These are phyloP conservation scores for Eptesicus fuscus DNA, from an alignment of 2,113 vertebrate genomes.

Conservation along the genomic window DNA sequence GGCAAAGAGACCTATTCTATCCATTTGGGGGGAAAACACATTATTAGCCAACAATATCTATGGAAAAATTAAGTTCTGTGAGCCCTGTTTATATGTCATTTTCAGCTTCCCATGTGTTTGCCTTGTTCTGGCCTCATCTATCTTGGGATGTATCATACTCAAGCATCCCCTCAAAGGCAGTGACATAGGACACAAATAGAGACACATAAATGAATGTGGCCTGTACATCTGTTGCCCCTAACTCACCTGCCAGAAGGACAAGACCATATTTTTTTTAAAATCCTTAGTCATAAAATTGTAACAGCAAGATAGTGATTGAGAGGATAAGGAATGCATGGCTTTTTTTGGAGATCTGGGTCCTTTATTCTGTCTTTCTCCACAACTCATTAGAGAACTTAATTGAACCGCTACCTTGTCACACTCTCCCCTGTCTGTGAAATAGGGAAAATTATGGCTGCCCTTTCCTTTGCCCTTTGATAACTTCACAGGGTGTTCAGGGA, in stretches of 20 bases:
- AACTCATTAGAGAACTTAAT: conserved; percentile 55
- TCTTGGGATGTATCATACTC: not conserved
- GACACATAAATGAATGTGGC: not conserved
- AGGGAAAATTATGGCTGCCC: conserved; percentile 58
- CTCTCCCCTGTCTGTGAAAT: conserved; percentile 36
- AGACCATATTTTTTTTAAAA: not conserved
- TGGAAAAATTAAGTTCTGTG: not conserved
- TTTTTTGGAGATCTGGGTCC: not conserved
- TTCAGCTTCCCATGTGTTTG: not conserved
- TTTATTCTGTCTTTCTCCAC: conserved; percentile 40
- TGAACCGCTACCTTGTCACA: conserved; percentile 45
- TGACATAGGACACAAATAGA: not conserved
- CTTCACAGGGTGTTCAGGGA: conserved; percentile 42
- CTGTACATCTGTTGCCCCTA: not conserved
- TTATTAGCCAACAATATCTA: not conserved
- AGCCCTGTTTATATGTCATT: not conserved
- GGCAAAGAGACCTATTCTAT: not conserved
- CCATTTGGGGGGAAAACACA: not conserved
- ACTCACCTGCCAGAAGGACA: not conserved
- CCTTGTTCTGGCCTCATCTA: not conserved
- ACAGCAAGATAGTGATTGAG: not conserved
- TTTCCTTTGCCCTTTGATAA: conserved; percentile 68
- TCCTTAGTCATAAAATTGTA: not conserved
- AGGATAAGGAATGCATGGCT: not conserved
- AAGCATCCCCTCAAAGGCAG: not conserved